Conservation (phyloP, 1,140 invertebrate genomes). For the Platorchestia sp. region DNA sequence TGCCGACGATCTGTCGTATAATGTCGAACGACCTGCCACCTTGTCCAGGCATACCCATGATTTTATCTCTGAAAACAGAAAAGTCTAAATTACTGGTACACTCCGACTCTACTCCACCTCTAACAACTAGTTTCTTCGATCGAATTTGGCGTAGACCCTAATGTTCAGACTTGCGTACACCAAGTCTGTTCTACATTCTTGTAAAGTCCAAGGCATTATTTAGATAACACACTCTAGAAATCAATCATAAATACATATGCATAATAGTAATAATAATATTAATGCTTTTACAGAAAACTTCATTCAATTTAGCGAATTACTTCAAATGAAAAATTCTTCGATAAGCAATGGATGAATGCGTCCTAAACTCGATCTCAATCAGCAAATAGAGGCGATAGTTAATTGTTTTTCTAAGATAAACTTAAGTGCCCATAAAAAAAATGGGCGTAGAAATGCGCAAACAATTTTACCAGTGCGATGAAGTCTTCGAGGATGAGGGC, state of each 20-base stretch:
- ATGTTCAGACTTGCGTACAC: background rate
- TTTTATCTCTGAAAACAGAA: constrained; percentile 58
- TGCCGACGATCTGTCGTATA: constrained; percentile 57
- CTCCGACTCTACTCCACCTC: background rate
- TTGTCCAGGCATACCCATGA: constrained; percentile 60
- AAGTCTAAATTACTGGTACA: constrained; percentile 54
- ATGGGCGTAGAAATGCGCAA: background rate
- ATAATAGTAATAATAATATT: background rate
- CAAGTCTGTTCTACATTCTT: background rate
- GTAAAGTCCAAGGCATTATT: background rate
- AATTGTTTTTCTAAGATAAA: background rate
- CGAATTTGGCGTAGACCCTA: background rate
- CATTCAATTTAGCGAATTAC: background rate
- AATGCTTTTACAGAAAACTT: background rate
- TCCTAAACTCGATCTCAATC: background rate
- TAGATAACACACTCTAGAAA: background rate
- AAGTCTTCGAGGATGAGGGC: background rate
- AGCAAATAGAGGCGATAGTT: background rate
- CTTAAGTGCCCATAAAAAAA: too few species aligned
- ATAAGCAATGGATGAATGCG: background rate
- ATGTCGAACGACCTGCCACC: constrained; percentile 59
- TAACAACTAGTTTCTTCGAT: background rate
- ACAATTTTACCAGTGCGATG: background rate
- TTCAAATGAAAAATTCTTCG: background rate
- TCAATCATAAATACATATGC: background rate